Conservation (phyloP, 2,113 vertebrate species). For the Nycticryphes semicollaris region DNA sequence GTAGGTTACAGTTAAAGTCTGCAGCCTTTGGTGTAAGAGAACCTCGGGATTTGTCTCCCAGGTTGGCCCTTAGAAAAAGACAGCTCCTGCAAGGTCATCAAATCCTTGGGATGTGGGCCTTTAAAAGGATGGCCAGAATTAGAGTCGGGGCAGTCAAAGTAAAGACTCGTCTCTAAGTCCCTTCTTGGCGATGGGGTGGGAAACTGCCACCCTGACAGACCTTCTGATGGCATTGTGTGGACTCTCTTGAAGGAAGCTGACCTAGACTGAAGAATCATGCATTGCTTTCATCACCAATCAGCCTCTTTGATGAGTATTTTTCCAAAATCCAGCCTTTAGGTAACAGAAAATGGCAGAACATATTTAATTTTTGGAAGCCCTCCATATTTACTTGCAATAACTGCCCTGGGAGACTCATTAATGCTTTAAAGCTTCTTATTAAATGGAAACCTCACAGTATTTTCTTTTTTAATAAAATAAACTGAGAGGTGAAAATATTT, state of each 20-base stretch:
- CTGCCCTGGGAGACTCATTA: slow-evolving; percentile 40
- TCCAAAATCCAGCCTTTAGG: neutral
- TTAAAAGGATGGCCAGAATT: neutral
- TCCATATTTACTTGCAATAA: slow-evolving; percentile 28
- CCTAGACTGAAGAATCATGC: neutral
- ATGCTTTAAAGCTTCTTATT: slow-evolving; percentile 26
- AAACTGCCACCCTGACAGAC: neutral
- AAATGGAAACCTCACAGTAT: neutral
- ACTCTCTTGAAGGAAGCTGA: neutral
- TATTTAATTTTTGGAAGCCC: slow-evolving; percentile 32
- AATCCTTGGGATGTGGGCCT: neutral
- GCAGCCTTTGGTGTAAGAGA: neutral
- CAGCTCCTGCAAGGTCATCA: neutral
- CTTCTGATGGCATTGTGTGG: neutral
- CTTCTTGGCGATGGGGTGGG: neutral
- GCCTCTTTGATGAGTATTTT: neutral
- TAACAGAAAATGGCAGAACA: slow-evolving; percentile 17
- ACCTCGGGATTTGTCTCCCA: neutral
- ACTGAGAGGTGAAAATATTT: slow-evolving; percentile 42
- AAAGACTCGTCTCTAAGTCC: neutral
- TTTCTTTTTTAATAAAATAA: slow-evolving; percentile 52
- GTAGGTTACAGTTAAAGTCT: neutral
- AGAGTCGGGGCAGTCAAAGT: accelerated
- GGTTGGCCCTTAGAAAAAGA: neutral
- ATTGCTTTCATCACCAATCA: neutral